These are phyloP conservation scores for Carcharodon carcharias DNA, from an alignment of 2,797 vertebrate genomes.

Conservation along the genomic window DNA sequence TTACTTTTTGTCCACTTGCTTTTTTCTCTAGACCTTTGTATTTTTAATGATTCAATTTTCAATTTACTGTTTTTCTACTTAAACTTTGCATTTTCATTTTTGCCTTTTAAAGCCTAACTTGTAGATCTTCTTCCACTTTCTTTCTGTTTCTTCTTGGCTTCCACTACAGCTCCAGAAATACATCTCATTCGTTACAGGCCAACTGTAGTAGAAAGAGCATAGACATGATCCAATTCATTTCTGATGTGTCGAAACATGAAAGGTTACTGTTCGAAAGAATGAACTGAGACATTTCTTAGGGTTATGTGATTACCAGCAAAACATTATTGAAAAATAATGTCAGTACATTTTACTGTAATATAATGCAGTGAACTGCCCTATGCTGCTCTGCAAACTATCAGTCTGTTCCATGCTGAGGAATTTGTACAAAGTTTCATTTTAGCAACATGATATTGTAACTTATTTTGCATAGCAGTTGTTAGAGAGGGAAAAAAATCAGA, in stretches of 20 bases:
- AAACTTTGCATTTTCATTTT: neutral
- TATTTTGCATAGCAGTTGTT: neutral
- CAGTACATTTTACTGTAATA: neutral
- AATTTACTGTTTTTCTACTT: neutral
- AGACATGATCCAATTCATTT: neutral
- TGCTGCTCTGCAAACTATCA: neutral
- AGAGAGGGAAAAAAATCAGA: neutral
- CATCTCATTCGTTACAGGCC: neutral
- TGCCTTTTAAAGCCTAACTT: neutral
- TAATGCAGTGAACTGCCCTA: neutral
- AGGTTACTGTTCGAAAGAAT: neutral
- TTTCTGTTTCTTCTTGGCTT: neutral
- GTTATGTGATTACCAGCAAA: neutral
- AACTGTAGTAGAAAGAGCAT: neutral
- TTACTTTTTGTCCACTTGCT: neutral
- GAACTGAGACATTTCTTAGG: neutral
- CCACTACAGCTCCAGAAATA: neutral
- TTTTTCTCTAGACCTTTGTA: neutral
- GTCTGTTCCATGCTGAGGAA: neutral
- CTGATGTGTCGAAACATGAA: neutral
- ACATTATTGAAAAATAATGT: neutral
- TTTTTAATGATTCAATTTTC: neutral
- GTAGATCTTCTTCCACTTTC: neutral
- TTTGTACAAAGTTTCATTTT: neutral
- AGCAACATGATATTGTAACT: neutral